These are phyloP conservation scores for Busseola fusca DNA, from an alignment of 2,888 invertebrate species.

Conservation along the genomic window DNA sequence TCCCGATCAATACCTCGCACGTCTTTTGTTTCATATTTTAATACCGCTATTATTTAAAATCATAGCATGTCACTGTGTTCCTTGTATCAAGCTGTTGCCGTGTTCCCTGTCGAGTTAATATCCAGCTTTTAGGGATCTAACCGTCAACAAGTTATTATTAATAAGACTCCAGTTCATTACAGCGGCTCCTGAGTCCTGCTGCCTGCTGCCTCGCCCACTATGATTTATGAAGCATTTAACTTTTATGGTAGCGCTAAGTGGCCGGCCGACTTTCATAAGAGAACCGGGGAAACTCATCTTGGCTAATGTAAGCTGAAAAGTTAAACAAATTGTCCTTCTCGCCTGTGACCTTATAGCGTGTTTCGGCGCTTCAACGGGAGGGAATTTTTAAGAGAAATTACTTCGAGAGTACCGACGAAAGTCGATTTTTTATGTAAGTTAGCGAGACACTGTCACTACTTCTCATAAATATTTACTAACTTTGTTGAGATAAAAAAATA, in stretches of 20 bases:
- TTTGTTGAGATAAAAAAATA: constrained; percentile 8
- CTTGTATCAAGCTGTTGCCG: constrained; percentile 64
- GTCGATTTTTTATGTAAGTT: constrained; percentile 48
- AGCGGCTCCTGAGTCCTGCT: constrained; percentile 60
- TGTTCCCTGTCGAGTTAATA: constrained; percentile 53
- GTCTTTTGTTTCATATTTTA: constrained; percentile 13
- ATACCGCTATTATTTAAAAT: constrained; percentile 58
- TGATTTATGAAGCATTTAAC: constrained; percentile 87
- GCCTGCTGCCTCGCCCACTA: constrained; percentile 73
- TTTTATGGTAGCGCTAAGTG: constrained; percentile 87
- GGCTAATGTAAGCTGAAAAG: constrained; percentile 83
- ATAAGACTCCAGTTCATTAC: constrained; percentile 82
- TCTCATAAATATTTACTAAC: constrained; percentile 36
- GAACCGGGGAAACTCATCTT: constrained; percentile 79
- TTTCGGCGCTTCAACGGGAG: constrained; percentile 38
- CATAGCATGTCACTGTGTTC: constrained; percentile 69
- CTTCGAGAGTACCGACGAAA: constrained; percentile 27
- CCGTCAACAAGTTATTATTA: constrained; percentile 74
- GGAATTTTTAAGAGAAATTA: constrained; percentile 51
- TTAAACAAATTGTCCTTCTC: constrained; percentile 80
- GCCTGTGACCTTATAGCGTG: constrained; percentile 62
- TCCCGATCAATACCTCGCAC: not conserved
- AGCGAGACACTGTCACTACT: constrained; percentile 30
- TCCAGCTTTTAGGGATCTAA: constrained; percentile 63
- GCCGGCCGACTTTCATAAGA: constrained; percentile 78